Evolutionary conservation across 1,140 invertebrate genomes (phyloP), one percentile per base, ranked within the genome.

Genomic region (Marisa cornuarietis): DNA sequence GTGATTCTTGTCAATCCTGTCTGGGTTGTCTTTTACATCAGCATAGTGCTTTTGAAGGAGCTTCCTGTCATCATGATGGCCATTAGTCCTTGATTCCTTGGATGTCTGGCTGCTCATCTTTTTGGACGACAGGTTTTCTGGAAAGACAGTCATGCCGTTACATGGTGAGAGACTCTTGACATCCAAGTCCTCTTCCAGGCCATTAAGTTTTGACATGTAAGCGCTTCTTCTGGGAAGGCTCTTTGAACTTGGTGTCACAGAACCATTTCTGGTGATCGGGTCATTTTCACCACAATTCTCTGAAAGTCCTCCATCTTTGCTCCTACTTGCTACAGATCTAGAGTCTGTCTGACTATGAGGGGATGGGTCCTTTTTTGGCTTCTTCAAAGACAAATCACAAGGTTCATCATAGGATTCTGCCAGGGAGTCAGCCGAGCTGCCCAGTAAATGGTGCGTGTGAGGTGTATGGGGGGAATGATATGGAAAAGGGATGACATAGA

Each of bases 401-500:
- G 86, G 86, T 62, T 86, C 83, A 75, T 85, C 82, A 71, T 78
- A 77, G 18, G 79, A 68, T 16, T 82, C 76, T 20, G 77, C 54
- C 62, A 75, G 71, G n/a, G 42, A 71, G 72, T 79, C 76, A 14
- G 81, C 51, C 7, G 79, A 73, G 52, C 6, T 49, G 61, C 62
- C 58, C 31, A 77, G 22, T 51, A 63, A 52, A 65, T 77, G 54
- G 76, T 62, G 65, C 6, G 76, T 13, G 62, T 54, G 31, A 49
- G 61, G 5, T 13, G 71, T 16, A 51, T 54, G 82, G 58, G 77
- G 80, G 63, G 78, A 80, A 76, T 85, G 84, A 31, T 84, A 82
- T 16, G 85, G 87, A 71, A 87, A 85, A 16, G 85, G 86, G 20
- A 88, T 82, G 81, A 87, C 80, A 76, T 89, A 88, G 7, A 88